Evolutionary conservation across 2,113 vertebrate species (phyloP), one percentile per base, ranked within the genome.

Genomic region (Ranitomeya variabilis): DNA sequence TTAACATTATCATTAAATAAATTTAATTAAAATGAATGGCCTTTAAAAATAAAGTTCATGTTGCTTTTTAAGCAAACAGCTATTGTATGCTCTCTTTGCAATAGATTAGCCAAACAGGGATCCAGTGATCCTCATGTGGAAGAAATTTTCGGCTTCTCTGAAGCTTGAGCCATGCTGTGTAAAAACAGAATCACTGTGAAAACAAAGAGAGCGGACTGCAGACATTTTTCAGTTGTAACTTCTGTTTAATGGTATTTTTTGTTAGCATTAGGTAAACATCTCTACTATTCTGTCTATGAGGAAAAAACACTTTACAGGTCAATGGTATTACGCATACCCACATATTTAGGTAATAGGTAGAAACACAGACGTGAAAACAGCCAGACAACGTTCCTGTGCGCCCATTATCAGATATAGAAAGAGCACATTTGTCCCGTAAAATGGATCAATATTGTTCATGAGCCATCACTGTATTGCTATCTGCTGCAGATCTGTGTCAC

Each of bases 161-260:
- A 59, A 79, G 77, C 77, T 79, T 55, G 52, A 13, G 6, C 77
- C 51, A 23, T 11, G 51, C 52, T 79, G 74, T 79, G 77, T 79
- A 57, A 79, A 79, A 79, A 23, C 51, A 23, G 77, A 55, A 79
- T 79, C 9, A 7, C 52, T 79, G 78, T 59, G 55, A 57, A 59
- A 80, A 60, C 55, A 55, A 55, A 4, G 21, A 21, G 11, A 5
- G 45, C 76, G 23, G n/a, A 15, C 45, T 57, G 8, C 54, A 80
- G 54, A 55, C 77, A 80, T 14, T 80, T 57, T 26, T 80, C 23
- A 80, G 3, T 60, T 59, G 13, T 55, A 59, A 14, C 13, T 31
- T 80, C 77, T 26, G 55, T 59, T 59, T 31, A 16, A 16, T 59
- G 23, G 77, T 26, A 60, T 15, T 60, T 16, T 55, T 23, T 80